Percentiles rank a stretch among this genome's conserved stretches.
phyloP scores from a whole-genome alignment of 2,113 vertebrate genomes.

The Leucoraja erinaceus region DNA sequence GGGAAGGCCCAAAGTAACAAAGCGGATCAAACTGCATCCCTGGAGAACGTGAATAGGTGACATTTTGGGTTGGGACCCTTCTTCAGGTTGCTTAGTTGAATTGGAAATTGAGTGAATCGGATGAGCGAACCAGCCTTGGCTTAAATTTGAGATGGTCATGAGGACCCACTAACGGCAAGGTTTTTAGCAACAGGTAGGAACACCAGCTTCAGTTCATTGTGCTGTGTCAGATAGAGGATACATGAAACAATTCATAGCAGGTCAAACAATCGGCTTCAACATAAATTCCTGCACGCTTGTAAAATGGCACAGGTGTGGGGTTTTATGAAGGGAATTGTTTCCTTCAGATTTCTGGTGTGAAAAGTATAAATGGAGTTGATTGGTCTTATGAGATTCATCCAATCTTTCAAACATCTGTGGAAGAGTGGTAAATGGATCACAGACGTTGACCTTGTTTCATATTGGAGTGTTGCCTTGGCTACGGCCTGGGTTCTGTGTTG shows the following conservation, averaged over 20 bases:
- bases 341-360: neutral
- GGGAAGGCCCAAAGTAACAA: too few species aligned
- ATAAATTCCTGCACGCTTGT: neutral
- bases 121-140: neutral
- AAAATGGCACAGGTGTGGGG: constrained; percentile 8
- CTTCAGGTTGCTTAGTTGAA: neutral
- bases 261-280: neutral
- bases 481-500: neutral
- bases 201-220: neutral
- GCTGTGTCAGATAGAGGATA: neutral
- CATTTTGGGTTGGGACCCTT: too few species aligned
- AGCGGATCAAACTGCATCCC: too few species aligned
- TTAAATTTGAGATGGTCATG: neutral
- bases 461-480: neutral
- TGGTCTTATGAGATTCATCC: too few species aligned
- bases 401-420: too few species aligned
- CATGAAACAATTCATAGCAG: neutral
- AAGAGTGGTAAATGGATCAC: neutral
- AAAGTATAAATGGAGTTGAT: neutral
- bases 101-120: neutral
- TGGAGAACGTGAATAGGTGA: too few species aligned
- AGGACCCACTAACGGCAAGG: neutral
- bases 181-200: neutral
- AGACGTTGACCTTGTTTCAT: neutral
- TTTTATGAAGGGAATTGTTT: neutral